Evolutionary conservation across 1,140 invertebrate genomes (phyloP).

Genomic region (Drosophila kanapiae): DNA sequence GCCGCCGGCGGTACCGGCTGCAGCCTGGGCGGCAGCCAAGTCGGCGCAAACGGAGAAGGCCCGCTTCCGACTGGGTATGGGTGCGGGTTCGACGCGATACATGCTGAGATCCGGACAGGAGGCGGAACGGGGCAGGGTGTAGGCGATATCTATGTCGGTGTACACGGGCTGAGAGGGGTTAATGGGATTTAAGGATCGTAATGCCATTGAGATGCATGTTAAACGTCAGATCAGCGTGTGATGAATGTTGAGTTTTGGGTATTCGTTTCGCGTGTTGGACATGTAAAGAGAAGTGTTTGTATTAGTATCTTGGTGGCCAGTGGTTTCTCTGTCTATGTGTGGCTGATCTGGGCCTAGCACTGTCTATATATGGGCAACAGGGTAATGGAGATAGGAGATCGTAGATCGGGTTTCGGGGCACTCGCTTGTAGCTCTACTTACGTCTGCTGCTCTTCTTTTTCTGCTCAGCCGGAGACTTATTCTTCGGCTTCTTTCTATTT

Average conservation of each 20-base stretch:
- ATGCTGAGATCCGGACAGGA: constrained; percentile 88
- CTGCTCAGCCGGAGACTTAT: constrained; percentile 67
- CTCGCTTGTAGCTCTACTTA: constrained; percentile 52
- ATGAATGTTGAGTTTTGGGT: constrained; percentile 14
- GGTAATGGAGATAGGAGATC: no score
- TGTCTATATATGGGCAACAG: constrained; percentile 1
- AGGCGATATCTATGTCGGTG: constrained; percentile 67
- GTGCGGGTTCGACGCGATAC: constrained; percentile 85
- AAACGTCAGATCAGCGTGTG: constrained; percentile 2
- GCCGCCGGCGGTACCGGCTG: neutral
- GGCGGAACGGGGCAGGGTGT: constrained; percentile 82
- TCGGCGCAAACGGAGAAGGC: constrained; percentile 88
- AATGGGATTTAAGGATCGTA: neutral
- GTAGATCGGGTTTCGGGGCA: no score
- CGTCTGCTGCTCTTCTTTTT: constrained; percentile 48
- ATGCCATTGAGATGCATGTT: neutral
- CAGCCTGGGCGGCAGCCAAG: constrained; percentile 40
- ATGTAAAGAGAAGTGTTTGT: constrained; percentile 61
- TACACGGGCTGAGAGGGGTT: constrained; percentile 77
- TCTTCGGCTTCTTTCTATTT: constrained; percentile 71
- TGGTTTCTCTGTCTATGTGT: neutral
- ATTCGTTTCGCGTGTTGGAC: constrained; percentile 49
- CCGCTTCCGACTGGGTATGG: constrained; percentile 86
- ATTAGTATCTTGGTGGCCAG: constrained; percentile 12
- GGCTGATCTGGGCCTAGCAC: constrained; percentile 30